Percentiles rank a stretch among this genome's conserved stretches.
These are phyloP conservation scores for Tachina fera DNA, from an alignment of 2,888 invertebrate species.

Conservation along the genomic window DNA sequence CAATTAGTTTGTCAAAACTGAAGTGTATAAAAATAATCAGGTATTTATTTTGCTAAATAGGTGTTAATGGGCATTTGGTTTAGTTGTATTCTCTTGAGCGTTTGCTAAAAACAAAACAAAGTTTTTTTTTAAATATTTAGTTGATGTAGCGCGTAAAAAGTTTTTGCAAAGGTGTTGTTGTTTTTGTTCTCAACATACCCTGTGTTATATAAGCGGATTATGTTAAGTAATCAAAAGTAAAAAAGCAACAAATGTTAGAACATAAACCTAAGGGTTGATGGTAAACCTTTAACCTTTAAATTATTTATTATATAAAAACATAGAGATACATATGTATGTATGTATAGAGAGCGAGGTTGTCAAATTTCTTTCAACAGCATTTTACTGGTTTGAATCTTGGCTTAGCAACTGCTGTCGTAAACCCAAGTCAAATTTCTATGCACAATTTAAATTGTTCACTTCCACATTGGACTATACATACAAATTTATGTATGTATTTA, in stretches of 20 bases:
- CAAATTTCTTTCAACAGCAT: not conserved
- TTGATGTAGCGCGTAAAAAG: not conserved
- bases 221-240: slow-evolving; percentile 33
- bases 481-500: not conserved
- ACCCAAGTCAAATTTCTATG: not conserved
- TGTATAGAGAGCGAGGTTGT: not conserved
- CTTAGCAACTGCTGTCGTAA: not conserved
- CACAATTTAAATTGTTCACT: slow-evolving; percentile 26
- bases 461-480: slow-evolving; percentile 14
- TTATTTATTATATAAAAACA: too few species aligned
- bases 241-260: not conserved
- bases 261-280: slow-evolving; percentile 46
- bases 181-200: not conserved
- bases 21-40: slow-evolving; percentile 11
- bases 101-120: not conserved
- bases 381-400: slow-evolving; percentile 10
- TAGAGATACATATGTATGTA: too few species aligned
- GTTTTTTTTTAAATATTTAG: not conserved
- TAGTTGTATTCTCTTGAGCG: not conserved
- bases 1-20: not conserved
- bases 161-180: not conserved
- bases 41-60: slow-evolving; percentile 16
- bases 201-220: slow-evolving; percentile 59
- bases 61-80: slow-evolving; percentile 40
- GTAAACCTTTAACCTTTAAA: not conserved